Conservation (phyloP, 2,113 vertebrate genomes). For the Rhadina sibilatrix region DNA sequence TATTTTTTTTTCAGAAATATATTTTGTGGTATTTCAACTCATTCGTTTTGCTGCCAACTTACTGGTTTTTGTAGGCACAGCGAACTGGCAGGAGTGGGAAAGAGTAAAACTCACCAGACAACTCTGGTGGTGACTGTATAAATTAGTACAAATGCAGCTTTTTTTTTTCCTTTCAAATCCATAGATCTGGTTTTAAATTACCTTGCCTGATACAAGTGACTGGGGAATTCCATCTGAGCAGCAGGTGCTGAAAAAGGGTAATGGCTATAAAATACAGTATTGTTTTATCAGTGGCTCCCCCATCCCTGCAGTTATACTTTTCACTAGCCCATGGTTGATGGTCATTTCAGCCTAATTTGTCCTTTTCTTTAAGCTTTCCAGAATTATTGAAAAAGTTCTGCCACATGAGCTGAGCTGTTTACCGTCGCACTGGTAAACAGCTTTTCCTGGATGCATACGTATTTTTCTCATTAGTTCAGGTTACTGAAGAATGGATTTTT, state of each 20-base stretch:
- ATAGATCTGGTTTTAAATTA: background rate
- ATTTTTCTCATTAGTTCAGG: background rate
- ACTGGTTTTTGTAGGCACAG: background rate
- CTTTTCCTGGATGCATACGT: background rate
- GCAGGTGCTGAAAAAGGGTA: background rate
- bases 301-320: background rate
- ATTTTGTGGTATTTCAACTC: background rate
- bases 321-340: background rate
- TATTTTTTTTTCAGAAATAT: background rate
- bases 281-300: background rate
- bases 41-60: background rate
- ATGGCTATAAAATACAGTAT: background rate
- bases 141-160: background rate
- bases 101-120: background rate
- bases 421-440: background rate
- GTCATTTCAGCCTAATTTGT: background rate
- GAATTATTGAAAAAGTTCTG: background rate
- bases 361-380: background rate
- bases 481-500: background rate
- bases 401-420: background rate
- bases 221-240: background rate
- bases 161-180: background rate
- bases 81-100: fast-evolving
- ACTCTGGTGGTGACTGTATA: background rate
- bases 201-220: background rate